Conservation (phyloP, 2,113 vertebrate species). For the Lipophrys pholis region DNA sequence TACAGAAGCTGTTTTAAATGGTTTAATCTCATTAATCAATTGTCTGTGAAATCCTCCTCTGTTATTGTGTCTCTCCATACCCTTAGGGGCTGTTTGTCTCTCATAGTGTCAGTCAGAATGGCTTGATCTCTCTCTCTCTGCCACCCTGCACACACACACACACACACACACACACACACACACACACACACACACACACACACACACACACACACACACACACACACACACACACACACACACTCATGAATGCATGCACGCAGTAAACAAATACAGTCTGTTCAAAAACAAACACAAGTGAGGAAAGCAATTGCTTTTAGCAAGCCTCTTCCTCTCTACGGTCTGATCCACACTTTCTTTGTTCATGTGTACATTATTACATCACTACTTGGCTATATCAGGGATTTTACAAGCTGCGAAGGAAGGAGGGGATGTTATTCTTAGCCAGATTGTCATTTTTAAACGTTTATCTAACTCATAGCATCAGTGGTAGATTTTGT, state of each 20-base stretch:
- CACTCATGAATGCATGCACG: neutral
- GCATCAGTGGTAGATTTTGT: no score
- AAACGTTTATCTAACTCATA: no score
- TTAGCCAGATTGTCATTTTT: no score
- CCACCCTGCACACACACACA: constrained; percentile 27
- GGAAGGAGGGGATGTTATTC: no score
- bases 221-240: no score
- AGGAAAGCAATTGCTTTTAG: neutral
- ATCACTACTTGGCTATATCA: no score
- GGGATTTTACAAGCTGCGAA: no score
- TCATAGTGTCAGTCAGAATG: constrained; percentile 47
- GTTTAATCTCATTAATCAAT: neutral
- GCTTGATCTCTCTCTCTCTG: constrained; percentile 22
- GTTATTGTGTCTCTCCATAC: no score
- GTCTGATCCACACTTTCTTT: neutral
- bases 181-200: no score
- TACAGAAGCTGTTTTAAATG: neutral
- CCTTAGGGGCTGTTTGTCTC: constrained; percentile 38
- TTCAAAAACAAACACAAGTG: constrained; percentile 2
- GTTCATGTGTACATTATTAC: neutral
- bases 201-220: no score
- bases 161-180: neutral
- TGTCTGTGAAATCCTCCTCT: neutral
- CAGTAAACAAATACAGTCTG: neutral
- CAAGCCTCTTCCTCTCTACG: neutral